Evolutionary conservation across 2,797 vertebrate species (phyloP), one percentile per base, ranked within the genome.

Genomic region (Syngnathus acus): DNA sequence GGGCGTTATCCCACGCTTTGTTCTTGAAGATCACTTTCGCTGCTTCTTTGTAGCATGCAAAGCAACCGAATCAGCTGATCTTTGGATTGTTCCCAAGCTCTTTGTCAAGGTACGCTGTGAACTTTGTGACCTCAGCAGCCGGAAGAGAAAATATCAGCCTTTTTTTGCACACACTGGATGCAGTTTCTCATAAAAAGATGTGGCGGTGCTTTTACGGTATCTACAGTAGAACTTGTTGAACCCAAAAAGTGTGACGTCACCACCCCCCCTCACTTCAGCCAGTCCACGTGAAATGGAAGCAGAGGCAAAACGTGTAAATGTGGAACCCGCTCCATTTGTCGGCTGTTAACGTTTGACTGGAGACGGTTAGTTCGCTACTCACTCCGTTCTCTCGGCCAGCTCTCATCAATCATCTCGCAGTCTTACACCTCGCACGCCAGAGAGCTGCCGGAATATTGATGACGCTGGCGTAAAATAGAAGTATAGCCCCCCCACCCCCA

Each of bases 381-480:
- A 5, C 64, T 82, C 70, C 66, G 67, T 75, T 82, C 81, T 68
- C 68, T 69, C 55, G 60, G 69, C 75, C 72, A 55, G 65, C 40
- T 53, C 59, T 82, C 84, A 88, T 87, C 82, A 79, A 78, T 88
- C 85, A 82, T 77, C 77, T 37, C 5, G 26, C 26, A 16, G 54
- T 57, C 54, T 57, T 55, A 6, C 71, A 77, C 75, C 68, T 72
- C 72, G 57, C 69, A 68, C 66, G 71, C 70, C 70, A 64, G 73
- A 65, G 80, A 80, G 71, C 66, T 71, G 75, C 66, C 77, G 57
- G 73, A 74, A 75, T 86, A 86, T 85, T 83, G 82, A 84, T 82
- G 82, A 86, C 48, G 51, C 78, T 76, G 78, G 81, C 76, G 78
- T 3, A 76, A 85, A 77, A 77, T 61, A 76, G 70, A 72, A 70